Evolutionary conservation across 2,797 vertebrate species (phyloP), one percentile per base, ranked within the genome.

Genomic region (Acomys russatus): DNA sequence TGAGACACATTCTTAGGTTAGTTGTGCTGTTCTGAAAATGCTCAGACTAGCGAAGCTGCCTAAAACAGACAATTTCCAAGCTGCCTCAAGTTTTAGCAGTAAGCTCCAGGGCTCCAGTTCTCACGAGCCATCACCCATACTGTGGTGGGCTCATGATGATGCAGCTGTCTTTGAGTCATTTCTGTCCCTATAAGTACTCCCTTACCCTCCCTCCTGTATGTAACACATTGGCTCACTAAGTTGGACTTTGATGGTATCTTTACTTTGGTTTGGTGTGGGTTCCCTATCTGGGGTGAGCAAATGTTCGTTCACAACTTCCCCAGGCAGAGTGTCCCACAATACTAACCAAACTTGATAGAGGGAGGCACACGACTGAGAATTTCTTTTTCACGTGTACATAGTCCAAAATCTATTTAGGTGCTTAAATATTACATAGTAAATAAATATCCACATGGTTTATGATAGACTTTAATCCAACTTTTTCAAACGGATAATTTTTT

Each of bases 361-460:
- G 66, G 22, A 59, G 30, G 33, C 18, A 64, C 3, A 6, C 66
- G 83, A 63, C 54, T 30, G 54, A 66, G 22, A 44, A 20, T n/a
- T 74, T 70, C 0, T 68, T 49, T 73, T 91, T 80, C 59, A 17
- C 25, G 20, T 38, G 4, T 56, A 56, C 66, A 11, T 84, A 44
- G 91, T 79, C 51, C 20, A 82, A 96, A 96, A 64, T 44, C 1
- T 56, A 76, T 77, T 88, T 92, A 77, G 87, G 90, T 94, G 61
- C 12, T 35, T 73, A 94, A 95, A 92, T 92, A 91, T 66, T 84
- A 77, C 54, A 14, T 64, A 71, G 54, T 90, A 77, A 44, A 73
- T 68, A 89, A 92, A 88, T 25, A 83, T 78, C 66, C 18, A 78
- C 38, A 61, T 71, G n/a, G 35, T 73, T 93, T 70, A 77, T 70